phyloP scores from a whole-genome alignment of 2,113 vertebrate genomes.

The Craseonycteris thonglongyai region DNA sequence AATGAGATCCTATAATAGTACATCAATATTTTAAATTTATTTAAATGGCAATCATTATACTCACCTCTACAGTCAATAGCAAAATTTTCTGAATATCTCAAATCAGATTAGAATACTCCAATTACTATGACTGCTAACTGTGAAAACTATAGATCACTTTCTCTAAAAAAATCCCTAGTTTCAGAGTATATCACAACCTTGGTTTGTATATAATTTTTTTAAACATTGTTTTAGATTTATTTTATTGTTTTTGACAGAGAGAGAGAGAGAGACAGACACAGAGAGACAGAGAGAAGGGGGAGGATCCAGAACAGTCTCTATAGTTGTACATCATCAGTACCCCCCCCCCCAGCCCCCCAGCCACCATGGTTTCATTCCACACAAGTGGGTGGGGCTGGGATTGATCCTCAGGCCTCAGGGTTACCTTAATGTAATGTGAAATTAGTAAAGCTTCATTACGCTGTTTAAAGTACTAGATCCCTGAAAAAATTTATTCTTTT shows the following conservation, averaged over 20 bases:
- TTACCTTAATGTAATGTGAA: neutral
- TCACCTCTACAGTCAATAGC: conserved; percentile 58
- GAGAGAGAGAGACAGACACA: no score
- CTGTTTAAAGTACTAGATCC: neutral
- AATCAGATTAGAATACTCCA: neutral
- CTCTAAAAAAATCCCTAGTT: neutral
- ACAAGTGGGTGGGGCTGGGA: no score
- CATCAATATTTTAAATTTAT: conserved; percentile 49
- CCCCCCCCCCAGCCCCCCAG: no score
- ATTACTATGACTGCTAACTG: neutral
- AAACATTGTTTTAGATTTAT: no score
- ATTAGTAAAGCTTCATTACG: conserved; percentile 13
- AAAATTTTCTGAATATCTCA: conserved; percentile 32
- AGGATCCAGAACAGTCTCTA: no score
- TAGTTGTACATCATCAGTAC: no score
- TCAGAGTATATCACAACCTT: neutral
- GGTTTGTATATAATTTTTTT: neutral
- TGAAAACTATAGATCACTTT: neutral
- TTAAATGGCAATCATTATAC: conserved; percentile 26
- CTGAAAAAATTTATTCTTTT: neutral
- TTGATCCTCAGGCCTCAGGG: no score
- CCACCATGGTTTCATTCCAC: no score
- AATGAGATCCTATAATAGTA: neutral
- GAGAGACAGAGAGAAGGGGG: no score
- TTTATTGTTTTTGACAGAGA: no score